A percentile compares a stretch with the other conserved stretches of the same genome.
Evolutionary conservation across 1,140 invertebrate species (phyloP).

Genomic region (Eurosta solidaginis): DNA sequence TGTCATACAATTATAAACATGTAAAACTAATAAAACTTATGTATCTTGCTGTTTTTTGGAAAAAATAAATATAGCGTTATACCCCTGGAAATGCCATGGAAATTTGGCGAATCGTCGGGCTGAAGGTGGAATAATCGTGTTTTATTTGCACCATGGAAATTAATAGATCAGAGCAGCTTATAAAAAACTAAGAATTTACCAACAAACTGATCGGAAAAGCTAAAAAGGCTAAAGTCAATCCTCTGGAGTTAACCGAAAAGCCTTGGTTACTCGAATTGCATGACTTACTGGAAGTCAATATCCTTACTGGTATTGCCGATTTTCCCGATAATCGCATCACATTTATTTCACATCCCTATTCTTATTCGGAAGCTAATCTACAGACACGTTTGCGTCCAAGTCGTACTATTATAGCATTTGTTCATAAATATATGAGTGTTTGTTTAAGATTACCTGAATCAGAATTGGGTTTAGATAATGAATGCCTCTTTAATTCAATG

Average conservation of each 20-base stretch:
- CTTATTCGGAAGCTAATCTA: constrained; percentile 48
- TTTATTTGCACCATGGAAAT: too few relatives aligned
- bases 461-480: constrained; percentile 50
- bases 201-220: too few relatives aligned
- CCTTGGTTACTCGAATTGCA: constrained; percentile 31
- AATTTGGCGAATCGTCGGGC: too few relatives aligned
- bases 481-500: constrained; percentile 51
- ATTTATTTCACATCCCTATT: constrained; percentile 35
- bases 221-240: background rate
- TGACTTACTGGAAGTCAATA: constrained; percentile 16
- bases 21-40: too few relatives aligned
- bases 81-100: too few relatives aligned
- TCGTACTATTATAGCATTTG: constrained; percentile 38
- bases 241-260: background rate
- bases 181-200: too few relatives aligned
- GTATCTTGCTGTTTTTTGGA: too few relatives aligned
- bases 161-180: too few relatives aligned
- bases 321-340: constrained; percentile 31
- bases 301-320: constrained; percentile 16
- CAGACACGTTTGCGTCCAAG: constrained; percentile 38
- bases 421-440: constrained; percentile 45
- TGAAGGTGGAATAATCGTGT: too few relatives aligned
- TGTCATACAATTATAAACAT: too few relatives aligned
- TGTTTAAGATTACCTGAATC: constrained; percentile 44
- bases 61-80: too few relatives aligned